A percentile compares a stretch with the other conserved stretches of the same genome.
Evolutionary conservation across 2,113 vertebrate genomes (phyloP).

Genomic region (Semnopithecus entellus): DNA sequence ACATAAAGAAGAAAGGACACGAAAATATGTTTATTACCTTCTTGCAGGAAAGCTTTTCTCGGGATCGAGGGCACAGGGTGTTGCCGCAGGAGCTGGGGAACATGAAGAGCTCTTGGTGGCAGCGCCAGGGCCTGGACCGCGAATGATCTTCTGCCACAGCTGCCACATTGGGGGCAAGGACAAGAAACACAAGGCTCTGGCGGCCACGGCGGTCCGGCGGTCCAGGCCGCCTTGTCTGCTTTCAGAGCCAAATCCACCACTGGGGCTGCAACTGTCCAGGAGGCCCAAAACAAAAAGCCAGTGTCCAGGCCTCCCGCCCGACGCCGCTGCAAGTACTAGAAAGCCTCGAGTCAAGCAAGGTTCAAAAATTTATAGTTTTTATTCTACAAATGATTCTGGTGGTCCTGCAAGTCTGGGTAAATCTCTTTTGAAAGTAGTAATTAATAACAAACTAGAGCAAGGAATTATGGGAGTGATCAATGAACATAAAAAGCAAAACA

Average conservation of each 20-base stretch:
- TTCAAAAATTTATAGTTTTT: constrained; percentile 96
- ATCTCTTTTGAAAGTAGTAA: constrained; percentile 93
- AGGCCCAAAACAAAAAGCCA: constrained; percentile 77
- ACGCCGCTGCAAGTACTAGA: constrained; percentile 35
- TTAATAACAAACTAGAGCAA: constrained; percentile 93
- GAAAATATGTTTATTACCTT: background rate
- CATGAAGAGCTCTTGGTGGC: background rate
- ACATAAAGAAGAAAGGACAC: background rate
- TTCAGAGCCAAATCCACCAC: constrained; percentile 76
- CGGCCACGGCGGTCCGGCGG: constrained; percentile 48
- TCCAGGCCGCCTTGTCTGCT: constrained; percentile 72
- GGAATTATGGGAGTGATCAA: constrained; percentile 95
- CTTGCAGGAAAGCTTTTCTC: too few species aligned
- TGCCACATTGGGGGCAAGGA: constrained; percentile 92
- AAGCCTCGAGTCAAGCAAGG: constrained; percentile 87
- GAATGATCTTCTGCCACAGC: background rate
- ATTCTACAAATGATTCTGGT: constrained; percentile 86
- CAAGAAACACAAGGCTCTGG: constrained; percentile 87
- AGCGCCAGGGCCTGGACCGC: too few species aligned
- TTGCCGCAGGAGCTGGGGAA: background rate
- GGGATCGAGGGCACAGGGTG: background rate
- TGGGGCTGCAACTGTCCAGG: constrained; percentile 56
- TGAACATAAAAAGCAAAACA: constrained; percentile 91
- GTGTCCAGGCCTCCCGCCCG: constrained; percentile 70
- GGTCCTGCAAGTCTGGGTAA: constrained; percentile 89